Percentiles rank a stretch among this genome's conserved stretches.
phyloP scores from a whole-genome alignment of 2,113 vertebrate species.

The Arvicanthis niloticus region DNA sequence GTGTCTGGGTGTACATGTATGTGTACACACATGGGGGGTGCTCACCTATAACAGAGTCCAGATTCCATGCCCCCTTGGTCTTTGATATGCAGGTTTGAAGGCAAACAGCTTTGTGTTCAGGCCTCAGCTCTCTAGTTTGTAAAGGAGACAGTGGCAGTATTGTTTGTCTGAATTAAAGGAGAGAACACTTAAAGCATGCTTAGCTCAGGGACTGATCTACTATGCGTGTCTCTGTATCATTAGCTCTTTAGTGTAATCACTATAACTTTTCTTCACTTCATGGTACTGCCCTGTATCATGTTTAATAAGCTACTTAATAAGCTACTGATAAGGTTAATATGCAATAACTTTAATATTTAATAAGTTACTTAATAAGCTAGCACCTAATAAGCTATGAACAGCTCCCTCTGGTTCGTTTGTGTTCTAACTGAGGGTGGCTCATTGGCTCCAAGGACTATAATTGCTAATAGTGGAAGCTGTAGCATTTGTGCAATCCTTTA shows the following conservation, averaged over 20 bases:
- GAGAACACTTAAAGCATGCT: neutral
- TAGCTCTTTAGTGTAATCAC: neutral
- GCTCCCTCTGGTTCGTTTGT: slow-evolving; percentile 36
- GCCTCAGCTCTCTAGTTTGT: neutral
- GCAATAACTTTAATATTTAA: slow-evolving; percentile 61
- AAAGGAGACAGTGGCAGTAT: neutral
- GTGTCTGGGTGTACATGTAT: neutral
- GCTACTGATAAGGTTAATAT: slow-evolving; percentile 30
- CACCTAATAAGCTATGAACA: slow-evolving; percentile 8
- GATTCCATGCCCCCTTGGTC: neutral
- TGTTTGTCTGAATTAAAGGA: neutral
- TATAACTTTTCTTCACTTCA: neutral
- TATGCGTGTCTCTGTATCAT: neutral
- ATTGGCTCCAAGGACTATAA: neutral
- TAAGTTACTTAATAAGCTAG: slow-evolving; percentile 25
- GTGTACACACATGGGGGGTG: neutral
- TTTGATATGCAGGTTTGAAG: neutral
- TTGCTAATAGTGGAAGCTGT: neutral
- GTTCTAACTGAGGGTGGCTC: slow-evolving; percentile 19
- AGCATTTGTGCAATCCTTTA: neutral
- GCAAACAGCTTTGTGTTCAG: neutral
- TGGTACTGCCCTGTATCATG: neutral
- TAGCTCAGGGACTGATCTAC: neutral
- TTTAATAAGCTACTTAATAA: slow-evolving; percentile 43
- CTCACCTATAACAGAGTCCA: neutral